Base-by-base conservation (phyloP, 2,888 invertebrate genomes). In the Argyresthia goedartella region DNA sequence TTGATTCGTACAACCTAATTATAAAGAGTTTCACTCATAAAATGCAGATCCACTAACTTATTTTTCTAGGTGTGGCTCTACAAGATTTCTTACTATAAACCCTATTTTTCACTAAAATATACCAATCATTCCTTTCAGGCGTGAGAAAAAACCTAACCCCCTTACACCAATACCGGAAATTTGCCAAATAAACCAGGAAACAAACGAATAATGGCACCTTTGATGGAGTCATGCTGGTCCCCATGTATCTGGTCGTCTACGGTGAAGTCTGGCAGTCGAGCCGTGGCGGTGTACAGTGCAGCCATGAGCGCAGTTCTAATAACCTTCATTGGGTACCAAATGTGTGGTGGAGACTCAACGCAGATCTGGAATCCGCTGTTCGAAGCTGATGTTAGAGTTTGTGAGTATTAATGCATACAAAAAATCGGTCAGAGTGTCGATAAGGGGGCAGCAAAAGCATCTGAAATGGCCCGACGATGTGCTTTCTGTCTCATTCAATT, bases 351-450 rank as follows among this genome's bases (percentile, higher is more conserved):
- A 15, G 95, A 96, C 65, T 96, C 96, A 0, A 91, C 94, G 0
- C 95, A 96, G 71, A 81, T 96, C 4, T 96, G 95, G 85, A 94
- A 93, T 66, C 96, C 96, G 0, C 82, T 95, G 36, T 97, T 96
- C 77, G 96, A 97, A 80, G 91, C 95, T 35, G 95, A 96, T 79
- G 89, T 95, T 8, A 88, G 93, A 67, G 78, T 81, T 59, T 92
- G 93, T 93, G 79, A 89, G 92, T 89, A 59, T 25, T 25, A 25
- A 2, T 25, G 25, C n/a, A n/a, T n/a, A n/a, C n/a, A n/a, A n/a
- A n/a, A n/a, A n/a, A n/a, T n/a, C n/a, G n/a, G n/a, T n/a, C n/a
- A n/a, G n/a, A n/a, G n/a, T n/a, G n/a, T n/a, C n/a, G 25, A 25
- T 25, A 25, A 25, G 25, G 6, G 6, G 2, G 25, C 25, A 25